Conservation (phyloP, 2,888 invertebrate genomes). For the Silvanus unidentatus region DNA sequence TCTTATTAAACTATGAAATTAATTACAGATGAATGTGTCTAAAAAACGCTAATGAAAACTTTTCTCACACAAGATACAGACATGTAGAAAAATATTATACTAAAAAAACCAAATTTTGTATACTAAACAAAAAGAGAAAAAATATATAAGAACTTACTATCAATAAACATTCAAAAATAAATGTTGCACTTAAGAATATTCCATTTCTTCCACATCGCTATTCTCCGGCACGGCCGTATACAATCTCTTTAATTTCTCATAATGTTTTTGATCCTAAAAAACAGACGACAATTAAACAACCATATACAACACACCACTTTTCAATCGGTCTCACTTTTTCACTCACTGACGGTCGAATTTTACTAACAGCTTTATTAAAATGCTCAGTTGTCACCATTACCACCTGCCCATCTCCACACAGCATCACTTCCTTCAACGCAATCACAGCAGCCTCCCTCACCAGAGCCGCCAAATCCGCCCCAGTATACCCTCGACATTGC, state of each 20-base stretch:
- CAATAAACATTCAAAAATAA: no score
- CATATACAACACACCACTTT: not conserved
- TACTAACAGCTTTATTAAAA: conserved; percentile 68
- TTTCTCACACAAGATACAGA: no score
- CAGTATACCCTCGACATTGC: conserved; percentile 74
- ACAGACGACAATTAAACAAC: conserved; percentile 16
- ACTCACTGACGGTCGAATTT: conserved; percentile 83
- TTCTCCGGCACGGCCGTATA: conserved; percentile 55
- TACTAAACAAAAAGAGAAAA: no score
- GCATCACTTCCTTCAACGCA: conserved; percentile 71
- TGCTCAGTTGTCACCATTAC: conserved; percentile 63
- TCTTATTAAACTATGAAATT: no score
- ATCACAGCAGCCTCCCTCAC: conserved; percentile 81
- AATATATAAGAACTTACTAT: not conserved
- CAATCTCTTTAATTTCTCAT: conserved; percentile 65
- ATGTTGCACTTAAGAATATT: conserved; percentile 13
- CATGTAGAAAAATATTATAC: conserved; percentile 3
- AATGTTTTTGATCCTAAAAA: conserved; percentile 65
- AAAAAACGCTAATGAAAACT: no score
- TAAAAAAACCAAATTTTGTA: not conserved
- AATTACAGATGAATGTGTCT: no score
- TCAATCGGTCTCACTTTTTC: conserved; percentile 50
- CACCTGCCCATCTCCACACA: conserved; percentile 46
- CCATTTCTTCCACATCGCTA: conserved; percentile 53
- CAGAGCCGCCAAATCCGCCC: conserved; percentile 88